These are phyloP conservation scores for Apogon hyalosoma DNA, from an alignment of 2,797 vertebrate genomes.

Conservation along the genomic window DNA sequence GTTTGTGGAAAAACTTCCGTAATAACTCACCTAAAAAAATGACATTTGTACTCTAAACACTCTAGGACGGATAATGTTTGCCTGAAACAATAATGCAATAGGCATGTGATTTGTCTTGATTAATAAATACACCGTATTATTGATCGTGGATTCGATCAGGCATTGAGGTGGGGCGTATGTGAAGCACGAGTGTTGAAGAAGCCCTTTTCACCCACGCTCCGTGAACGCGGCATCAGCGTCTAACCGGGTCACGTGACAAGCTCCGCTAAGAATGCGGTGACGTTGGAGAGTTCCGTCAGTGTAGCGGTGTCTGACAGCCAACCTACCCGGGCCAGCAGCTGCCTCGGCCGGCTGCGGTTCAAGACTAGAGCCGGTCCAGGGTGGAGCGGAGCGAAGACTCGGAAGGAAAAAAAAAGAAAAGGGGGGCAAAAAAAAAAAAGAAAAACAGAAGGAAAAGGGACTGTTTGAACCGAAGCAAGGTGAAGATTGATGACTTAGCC, in stretches of 20 bases:
- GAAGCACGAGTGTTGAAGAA: background rate
- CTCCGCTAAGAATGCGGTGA: conserved; percentile 82
- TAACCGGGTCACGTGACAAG: conserved; percentile 80
- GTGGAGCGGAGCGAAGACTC: conserved; percentile 2
- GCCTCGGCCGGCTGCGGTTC: conserved; percentile 34
- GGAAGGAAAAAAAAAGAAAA: background rate
- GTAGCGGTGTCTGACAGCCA: conserved; percentile 69
- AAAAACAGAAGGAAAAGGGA: too few species aligned
- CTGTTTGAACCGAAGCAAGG: background rate
- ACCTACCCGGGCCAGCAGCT: conserved; percentile 41
- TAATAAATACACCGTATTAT: background rate
- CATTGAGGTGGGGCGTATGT: background rate
- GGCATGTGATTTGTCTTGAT: too few species aligned
- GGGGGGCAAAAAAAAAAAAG: too few species aligned
- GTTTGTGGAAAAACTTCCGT: too few species aligned
- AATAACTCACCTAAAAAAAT: too few species aligned
- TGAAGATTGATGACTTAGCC: conserved; percentile 13
- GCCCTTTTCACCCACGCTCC: conserved; percentile 14
- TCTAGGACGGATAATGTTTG: background rate
- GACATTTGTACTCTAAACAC: background rate
- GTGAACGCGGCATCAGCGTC: conserved; percentile 56
- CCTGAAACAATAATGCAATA: background rate
- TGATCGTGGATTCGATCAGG: background rate
- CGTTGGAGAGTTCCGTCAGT: conserved; percentile 78
- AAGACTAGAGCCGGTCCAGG: conserved; percentile 32